Base-by-base conservation (phyloP, 2,113 vertebrate species). In the Epinephelus cyanopodus region DNA sequence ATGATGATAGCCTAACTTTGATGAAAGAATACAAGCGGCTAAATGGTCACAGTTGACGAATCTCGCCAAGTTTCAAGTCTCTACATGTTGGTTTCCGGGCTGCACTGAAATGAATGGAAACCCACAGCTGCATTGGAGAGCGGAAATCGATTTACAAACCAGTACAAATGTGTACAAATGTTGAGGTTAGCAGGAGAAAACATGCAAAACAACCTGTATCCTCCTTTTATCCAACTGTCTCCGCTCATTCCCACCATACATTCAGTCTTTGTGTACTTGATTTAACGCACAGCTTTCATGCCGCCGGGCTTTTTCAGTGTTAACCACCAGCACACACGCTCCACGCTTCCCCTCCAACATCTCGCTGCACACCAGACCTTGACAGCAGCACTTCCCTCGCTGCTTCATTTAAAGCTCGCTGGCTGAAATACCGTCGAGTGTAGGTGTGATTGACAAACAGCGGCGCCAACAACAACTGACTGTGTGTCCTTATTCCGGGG, bases 401-500 rank as follows among this genome's bases (percentile, higher is more conserved):
- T 53, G 50, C 75, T 72, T 47, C 37, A 11, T 71, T 86, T 65
- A 62, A 71, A 81, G 71, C 69, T 48, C 0, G 21, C 84, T 65
- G 70, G 74, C 84, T 83, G 71, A 77, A 87, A 75, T 48, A 47
- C 82, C 29, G 58, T 64, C 2, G 53, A 66, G 87, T 75, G 86
- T 81, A 86, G 90, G 91, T 93, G 87, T 87, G 82, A 88, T 67
- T 82, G 89, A 90, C 85, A 87, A 86, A 88, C 79, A 83, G 68
- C 1, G 17, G 64, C 50, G 67, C 78, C 88, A 88, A 84, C 83
- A 82, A 91, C 77, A 73, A 70, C 79, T 81, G 87, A 79, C 76
- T 87, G 84, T 83, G 84, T 89, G 86, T 81, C 87, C 81, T 88
- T 74, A 85, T 79, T 85, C 56, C 29, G 45, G 29, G 80, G 81